These are phyloP conservation scores for Allophyes oxyacanthae DNA, from an alignment of 2,888 invertebrate genomes.

Conservation along the genomic window DNA sequence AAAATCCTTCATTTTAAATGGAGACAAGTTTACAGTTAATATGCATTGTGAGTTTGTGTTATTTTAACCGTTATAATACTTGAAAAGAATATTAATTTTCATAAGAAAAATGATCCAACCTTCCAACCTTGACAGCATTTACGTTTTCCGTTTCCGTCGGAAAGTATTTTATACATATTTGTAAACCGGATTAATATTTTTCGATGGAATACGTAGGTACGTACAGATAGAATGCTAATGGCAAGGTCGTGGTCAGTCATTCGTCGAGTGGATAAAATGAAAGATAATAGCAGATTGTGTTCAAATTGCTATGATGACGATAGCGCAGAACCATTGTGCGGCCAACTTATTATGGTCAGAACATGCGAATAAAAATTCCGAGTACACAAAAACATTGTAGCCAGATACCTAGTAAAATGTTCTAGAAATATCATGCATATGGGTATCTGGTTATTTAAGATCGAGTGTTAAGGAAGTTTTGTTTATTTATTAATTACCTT, in stretches of 20 bases:
- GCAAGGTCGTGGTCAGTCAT: constrained; percentile 66
- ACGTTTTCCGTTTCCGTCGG: constrained; percentile 4
- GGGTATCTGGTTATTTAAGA: not conserved
- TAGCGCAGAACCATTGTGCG: constrained; percentile 47
- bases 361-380: constrained; percentile 29
- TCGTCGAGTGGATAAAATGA: constrained; percentile 52
- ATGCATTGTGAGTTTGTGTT: too few relatives aligned
- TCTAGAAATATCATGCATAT: constrained; percentile 14
- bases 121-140: not conserved
- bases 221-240: constrained; percentile 33
- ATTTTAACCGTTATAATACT: not conserved
- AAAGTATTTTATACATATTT: constrained; percentile 4
- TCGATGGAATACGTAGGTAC: constrained; percentile 10
- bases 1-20: too few relatives aligned
- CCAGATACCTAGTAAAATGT: not conserved
- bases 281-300: constrained; percentile 49
- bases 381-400: constrained; percentile 7
- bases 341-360: constrained; percentile 28
- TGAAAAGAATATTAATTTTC: not conserved
- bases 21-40: too few relatives aligned
- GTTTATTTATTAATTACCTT: too few relatives aligned
- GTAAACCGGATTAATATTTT: constrained; percentile 16
- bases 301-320: constrained; percentile 55
- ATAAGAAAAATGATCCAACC: not conserved
- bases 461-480: too few relatives aligned